These are phyloP conservation scores for Pelochelys cantorii DNA, from an alignment of 2,797 vertebrate species.

Conservation along the genomic window DNA sequence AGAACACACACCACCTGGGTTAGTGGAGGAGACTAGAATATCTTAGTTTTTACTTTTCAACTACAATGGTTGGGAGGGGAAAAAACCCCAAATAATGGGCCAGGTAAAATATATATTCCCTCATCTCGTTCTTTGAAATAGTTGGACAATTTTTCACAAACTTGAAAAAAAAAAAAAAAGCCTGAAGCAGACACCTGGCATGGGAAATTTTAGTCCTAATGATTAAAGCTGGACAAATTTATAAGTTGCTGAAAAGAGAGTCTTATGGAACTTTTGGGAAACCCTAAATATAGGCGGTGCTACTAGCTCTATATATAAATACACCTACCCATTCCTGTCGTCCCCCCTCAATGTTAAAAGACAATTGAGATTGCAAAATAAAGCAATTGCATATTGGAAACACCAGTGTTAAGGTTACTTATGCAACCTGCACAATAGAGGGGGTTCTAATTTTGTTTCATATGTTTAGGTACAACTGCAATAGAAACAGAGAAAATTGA, in stretches of 20 bases:
- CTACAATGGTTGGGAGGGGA: neutral
- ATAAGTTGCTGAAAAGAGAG: neutral
- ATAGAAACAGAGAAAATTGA: slow-evolving; percentile 33
- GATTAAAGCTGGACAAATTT: neutral
- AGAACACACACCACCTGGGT: fast-evolving
- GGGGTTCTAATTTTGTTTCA: neutral
- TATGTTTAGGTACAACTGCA: slow-evolving; percentile 1
- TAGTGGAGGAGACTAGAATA: neutral
- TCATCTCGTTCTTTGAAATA: neutral
- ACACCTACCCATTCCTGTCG: neutral
- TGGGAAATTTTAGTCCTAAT: slow-evolving; percentile 1
- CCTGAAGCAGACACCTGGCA: fast-evolving
- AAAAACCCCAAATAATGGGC: neutral
- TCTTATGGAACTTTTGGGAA: neutral
- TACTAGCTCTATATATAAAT: neutral
- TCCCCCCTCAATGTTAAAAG: neutral
- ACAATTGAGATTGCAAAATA: slow-evolving; percentile 15
- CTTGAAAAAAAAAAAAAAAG: neutral
- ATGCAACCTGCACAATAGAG: neutral
- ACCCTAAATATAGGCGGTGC: neutral
- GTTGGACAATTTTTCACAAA: neutral
- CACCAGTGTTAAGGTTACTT: neutral
- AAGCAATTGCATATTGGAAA: neutral
- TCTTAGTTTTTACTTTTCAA: slow-evolving; percentile 25
- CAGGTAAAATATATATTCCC: neutral